phyloP scores from a whole-genome alignment of 2,113 vertebrate genomes.

The Chaetodon auriga region DNA sequence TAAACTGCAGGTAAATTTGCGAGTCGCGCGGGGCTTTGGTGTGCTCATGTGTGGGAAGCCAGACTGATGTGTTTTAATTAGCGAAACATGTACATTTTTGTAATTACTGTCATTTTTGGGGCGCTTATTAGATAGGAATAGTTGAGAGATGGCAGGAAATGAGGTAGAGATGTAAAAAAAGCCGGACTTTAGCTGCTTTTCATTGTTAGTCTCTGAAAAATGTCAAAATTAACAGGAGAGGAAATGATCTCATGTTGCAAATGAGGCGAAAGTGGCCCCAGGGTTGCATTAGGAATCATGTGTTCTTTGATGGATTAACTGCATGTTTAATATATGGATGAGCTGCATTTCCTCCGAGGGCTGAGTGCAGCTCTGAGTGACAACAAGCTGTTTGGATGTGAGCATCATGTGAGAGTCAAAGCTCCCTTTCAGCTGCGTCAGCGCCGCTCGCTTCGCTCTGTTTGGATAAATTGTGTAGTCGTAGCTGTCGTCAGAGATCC shows the following conservation, averaged over 20 bases:
- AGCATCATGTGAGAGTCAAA: slow-evolving; percentile 13
- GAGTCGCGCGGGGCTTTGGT: neutral
- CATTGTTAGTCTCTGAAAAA: too few species aligned
- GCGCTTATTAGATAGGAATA: neutral
- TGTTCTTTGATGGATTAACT: neutral
- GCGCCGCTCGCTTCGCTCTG: neutral
- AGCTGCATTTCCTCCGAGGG: neutral
- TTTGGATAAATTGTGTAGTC: neutral
- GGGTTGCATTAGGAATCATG: neutral
- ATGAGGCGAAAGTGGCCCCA: neutral
- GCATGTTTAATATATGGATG: neutral
- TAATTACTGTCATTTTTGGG: neutral
- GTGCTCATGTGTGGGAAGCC: too few species aligned
- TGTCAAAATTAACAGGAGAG: neutral
- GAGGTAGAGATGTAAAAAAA: neutral
- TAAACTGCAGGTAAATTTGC: too few species aligned
- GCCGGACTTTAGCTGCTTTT: too few species aligned
- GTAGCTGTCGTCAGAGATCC: neutral
- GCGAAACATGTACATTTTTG: neutral
- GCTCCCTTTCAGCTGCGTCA: neutral
- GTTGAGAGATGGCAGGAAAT: too few species aligned
- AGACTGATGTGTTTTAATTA: neutral
- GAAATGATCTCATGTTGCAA: neutral
- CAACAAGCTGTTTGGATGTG: neutral
- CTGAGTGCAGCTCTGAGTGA: neutral